Conservation (phyloP, 2,113 vertebrate species). For the Ictalurus furcatus region DNA sequence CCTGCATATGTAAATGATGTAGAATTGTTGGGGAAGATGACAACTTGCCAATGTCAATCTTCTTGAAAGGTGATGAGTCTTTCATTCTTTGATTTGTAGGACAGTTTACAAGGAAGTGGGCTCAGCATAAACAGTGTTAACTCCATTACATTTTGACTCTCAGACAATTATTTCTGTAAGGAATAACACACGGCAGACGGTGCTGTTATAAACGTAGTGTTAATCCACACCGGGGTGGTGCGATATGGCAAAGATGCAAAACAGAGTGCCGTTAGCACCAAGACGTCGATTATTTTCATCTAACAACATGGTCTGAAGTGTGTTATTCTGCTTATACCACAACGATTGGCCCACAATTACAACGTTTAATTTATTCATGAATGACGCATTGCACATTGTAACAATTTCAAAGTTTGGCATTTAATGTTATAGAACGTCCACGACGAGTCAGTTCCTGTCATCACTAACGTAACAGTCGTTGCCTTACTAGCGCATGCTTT, state of each 20-base stretch:
- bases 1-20: constrained; percentile 39
- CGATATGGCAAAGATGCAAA: background rate
- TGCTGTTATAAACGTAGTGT: background rate
- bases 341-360: background rate
- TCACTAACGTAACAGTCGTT: background rate
- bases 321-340: background rate
- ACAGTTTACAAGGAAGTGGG: constrained; percentile 2
- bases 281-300: background rate
- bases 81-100: background rate
- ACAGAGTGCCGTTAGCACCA: background rate
- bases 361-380: background rate
- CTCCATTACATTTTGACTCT: background rate
- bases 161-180: background rate
- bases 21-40: constrained; percentile 29
- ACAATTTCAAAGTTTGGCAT: background rate
- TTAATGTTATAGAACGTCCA: background rate
- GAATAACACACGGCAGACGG: background rate
- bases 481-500: background rate
- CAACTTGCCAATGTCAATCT: constrained; percentile 16
- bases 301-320: background rate
- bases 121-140: background rate
- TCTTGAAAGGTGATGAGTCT: background rate
- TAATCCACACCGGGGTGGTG: background rate
- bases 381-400: background rate
- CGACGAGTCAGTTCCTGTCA: background rate